Evolutionary conservation across 2,797 vertebrate genomes (phyloP).

Genomic region (Pogoniulus pusillus): DNA sequence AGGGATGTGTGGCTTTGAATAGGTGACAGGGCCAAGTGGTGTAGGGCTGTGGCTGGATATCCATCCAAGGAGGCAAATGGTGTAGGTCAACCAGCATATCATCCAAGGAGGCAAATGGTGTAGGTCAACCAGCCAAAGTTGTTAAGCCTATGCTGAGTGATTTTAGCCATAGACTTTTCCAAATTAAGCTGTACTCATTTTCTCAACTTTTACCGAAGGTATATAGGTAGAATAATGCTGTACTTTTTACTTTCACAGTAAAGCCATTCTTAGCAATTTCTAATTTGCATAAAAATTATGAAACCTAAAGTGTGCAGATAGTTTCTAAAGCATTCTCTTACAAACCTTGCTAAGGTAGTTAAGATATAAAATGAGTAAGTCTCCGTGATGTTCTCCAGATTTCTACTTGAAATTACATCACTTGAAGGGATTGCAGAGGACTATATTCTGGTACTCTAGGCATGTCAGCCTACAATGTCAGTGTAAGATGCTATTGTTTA

Average conservation of each 20-base stretch:
- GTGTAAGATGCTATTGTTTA: background rate
- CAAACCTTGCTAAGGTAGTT: background rate
- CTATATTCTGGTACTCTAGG: background rate
- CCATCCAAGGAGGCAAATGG: too few species aligned
- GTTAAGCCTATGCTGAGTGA: background rate
- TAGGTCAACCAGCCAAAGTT: background rate
- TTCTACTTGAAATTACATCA: background rate
- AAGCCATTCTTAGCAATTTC: background rate
- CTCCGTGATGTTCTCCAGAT: background rate
- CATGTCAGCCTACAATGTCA: fast-evolving
- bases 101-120: too few species aligned
- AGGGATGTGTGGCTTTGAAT: too few species aligned
- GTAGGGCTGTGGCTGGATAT: background rate
- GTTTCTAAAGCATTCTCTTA: background rate
- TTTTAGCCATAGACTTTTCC: background rate
- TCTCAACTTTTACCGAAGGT: background rate
- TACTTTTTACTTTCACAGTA: background rate
- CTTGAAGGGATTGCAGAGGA: fast-evolving
- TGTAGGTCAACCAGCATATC: too few species aligned
- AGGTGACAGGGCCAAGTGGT: background rate
- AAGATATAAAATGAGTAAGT: background rate
- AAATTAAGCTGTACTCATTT: background rate
- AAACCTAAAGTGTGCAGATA: background rate
- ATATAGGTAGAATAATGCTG: background rate
- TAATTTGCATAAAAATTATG: background rate